These are phyloP conservation scores for Helobdella robusta DNA, from an alignment of 2,888 invertebrate genomes.

Conservation along the genomic window DNA sequence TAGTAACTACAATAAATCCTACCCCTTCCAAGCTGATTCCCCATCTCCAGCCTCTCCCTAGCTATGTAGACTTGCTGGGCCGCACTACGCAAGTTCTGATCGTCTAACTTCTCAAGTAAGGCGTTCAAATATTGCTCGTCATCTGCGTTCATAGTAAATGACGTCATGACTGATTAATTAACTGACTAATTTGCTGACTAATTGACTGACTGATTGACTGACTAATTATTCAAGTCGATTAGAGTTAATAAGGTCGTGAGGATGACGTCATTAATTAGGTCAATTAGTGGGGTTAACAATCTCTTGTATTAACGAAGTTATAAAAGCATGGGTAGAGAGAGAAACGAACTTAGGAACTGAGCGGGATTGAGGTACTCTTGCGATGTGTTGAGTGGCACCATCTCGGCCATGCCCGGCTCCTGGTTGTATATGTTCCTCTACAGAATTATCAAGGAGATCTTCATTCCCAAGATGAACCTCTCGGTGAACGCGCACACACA, in stretches of 20 bases:
- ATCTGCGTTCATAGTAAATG: too few species aligned
- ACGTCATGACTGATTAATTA: too few species aligned
- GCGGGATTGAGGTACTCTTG: slow-evolving; percentile 10
- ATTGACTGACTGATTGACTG: background rate
- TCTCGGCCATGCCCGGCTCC: background rate
- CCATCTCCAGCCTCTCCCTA: slow-evolving; percentile 43
- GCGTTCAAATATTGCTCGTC: slow-evolving; percentile 35
- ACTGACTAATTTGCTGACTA: background rate
- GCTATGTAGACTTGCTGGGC: slow-evolving; percentile 44
- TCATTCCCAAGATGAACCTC: background rate
- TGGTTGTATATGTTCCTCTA: slow-evolving; percentile 14
- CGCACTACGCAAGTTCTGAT: slow-evolving; percentile 39
- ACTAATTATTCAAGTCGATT: background rate
- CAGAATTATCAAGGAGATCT: background rate
- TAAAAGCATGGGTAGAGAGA: background rate
- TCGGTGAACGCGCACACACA: background rate
- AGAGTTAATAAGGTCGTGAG: background rate
- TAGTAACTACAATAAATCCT: slow-evolving; percentile 10
- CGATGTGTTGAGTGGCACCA: background rate
- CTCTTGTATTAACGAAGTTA: too few species aligned
- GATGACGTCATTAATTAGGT: background rate
- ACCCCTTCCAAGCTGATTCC: slow-evolving; percentile 49
- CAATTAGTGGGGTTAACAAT: too few species aligned
- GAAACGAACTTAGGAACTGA: background rate
- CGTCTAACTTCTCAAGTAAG: slow-evolving; percentile 40